Percentiles rank a stretch among this genome's conserved stretches.
These are phyloP conservation scores for Peromyscus californicus DNA, from an alignment of 2,113 vertebrate genomes.

Conservation along the genomic window DNA sequence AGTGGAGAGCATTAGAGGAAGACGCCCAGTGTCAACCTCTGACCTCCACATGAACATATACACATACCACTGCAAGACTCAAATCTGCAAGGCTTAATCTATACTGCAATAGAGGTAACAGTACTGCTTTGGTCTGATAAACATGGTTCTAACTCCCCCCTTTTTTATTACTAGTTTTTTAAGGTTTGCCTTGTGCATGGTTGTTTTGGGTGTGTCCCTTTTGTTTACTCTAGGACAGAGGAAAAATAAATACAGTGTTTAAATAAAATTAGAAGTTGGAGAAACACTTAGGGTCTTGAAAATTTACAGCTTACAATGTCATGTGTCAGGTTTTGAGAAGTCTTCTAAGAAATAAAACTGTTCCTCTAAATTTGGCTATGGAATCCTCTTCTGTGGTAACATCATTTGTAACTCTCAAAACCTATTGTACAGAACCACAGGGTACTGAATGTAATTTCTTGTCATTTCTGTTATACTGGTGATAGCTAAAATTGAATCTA, in stretches of 20 bases:
- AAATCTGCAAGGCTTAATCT: neutral
- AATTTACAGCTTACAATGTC: constrained; percentile 32
- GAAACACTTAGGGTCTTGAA: constrained; percentile 41
- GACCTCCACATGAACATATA: neutral
- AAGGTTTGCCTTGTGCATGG: neutral
- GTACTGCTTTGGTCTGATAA: neutral
- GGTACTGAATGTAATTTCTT: neutral
- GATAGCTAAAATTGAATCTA: constrained; percentile 41
- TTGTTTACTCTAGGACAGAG: neutral
- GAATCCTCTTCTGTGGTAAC: constrained; percentile 1
- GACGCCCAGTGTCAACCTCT: neutral
- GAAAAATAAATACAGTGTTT: constrained; percentile 3
- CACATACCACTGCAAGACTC: neutral
- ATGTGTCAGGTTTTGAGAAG: constrained; percentile 42
- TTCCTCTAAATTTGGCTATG: constrained; percentile 42
- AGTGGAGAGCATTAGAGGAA: neutral
- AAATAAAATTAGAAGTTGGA: constrained; percentile 44
- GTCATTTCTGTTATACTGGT: neutral
- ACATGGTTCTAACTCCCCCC: neutral
- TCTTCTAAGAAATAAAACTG: constrained; percentile 35
- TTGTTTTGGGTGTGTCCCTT: neutral
- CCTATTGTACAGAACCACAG: neutral
- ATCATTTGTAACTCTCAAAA: neutral
- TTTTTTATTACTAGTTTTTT: neutral
- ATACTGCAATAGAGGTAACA: neutral